Evolutionary conservation across 2,888 invertebrate species (phyloP).

Genomic region (Spisula solida): DNA sequence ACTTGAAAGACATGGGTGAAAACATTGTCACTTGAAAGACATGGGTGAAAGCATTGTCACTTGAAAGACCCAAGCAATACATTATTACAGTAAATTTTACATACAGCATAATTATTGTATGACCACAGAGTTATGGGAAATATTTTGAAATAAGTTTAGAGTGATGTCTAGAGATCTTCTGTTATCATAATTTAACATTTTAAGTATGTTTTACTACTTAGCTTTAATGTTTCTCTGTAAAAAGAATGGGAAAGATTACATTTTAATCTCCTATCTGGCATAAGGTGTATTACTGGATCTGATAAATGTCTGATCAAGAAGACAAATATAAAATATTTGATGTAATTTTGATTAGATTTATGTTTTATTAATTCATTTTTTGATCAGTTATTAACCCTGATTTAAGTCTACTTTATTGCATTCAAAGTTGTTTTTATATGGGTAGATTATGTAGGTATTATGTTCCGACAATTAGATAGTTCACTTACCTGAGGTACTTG

Average conservation of each 20-base stretch:
- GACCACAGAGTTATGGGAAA: background rate
- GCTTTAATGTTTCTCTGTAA: background rate
- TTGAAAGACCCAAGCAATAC: no score
- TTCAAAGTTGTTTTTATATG: background rate
- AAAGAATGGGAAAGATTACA: slow-evolving; percentile 13
- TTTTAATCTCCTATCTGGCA: background rate
- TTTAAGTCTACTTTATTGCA: slow-evolving; percentile 9
- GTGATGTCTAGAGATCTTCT: background rate
- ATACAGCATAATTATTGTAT: background rate
- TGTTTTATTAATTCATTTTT: background rate
- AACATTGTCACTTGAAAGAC: no score
- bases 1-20: no score
- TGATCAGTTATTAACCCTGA: slow-evolving; percentile 17
- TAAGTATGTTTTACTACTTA: slow-evolving; percentile 1
- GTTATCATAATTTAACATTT: slow-evolving; percentile 8
- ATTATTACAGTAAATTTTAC: no score
- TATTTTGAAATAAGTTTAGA: background rate
- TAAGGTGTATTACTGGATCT: background rate
- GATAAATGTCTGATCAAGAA: slow-evolving; percentile 12
- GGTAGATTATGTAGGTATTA: background rate
- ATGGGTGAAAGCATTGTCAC: no score
- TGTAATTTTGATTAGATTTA: slow-evolving; percentile 15
- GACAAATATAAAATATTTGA: slow-evolving; percentile 6
- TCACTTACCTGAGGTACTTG: background rate
- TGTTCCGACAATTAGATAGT: slow-evolving; percentile 2